Conservation (phyloP, 2,797 vertebrate species). For the Heterohyrax brucei region DNA sequence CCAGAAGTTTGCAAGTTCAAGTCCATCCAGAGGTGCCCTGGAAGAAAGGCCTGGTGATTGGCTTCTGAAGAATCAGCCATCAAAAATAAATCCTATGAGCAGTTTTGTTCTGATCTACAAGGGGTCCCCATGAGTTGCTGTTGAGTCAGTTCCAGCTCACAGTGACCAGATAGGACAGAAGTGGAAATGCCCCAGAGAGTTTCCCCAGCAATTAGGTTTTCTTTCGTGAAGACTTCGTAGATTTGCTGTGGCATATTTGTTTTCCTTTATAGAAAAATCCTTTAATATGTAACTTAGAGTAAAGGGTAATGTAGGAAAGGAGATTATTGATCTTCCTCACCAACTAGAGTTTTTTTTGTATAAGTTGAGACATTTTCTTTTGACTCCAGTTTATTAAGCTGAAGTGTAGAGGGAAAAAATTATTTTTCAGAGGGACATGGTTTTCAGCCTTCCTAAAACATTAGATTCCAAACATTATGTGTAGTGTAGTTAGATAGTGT, state of each 20-base stretch:
- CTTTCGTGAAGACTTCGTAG: background rate
- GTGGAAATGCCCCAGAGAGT: too few relatives aligned
- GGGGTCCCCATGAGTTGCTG: background rate
- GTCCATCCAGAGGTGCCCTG: background rate
- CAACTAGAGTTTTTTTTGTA: conserved; percentile 64
- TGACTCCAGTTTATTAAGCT: conserved; percentile 66
- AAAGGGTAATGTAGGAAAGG: background rate
- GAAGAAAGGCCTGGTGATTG: background rate
- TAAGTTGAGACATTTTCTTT: conserved; percentile 69
- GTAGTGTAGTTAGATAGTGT: background rate
- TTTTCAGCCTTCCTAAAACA: background rate
- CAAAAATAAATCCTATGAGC: background rate
- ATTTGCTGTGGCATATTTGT: background rate
- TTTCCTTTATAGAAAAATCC: background rate
- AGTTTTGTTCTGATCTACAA: background rate
- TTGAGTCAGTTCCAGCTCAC: too few relatives aligned
- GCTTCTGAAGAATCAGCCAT: background rate
- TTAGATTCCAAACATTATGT: background rate
- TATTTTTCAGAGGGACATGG: background rate
- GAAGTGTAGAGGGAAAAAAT: background rate
- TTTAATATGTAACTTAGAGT: background rate
- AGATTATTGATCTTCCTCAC: background rate
- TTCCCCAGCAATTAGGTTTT: background rate
- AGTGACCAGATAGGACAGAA: too few relatives aligned
- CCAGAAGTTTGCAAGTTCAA: background rate